Evolutionary conservation across 2,797 vertebrate genomes (phyloP).

Genomic region (Lycodopsis pacificus): DNA sequence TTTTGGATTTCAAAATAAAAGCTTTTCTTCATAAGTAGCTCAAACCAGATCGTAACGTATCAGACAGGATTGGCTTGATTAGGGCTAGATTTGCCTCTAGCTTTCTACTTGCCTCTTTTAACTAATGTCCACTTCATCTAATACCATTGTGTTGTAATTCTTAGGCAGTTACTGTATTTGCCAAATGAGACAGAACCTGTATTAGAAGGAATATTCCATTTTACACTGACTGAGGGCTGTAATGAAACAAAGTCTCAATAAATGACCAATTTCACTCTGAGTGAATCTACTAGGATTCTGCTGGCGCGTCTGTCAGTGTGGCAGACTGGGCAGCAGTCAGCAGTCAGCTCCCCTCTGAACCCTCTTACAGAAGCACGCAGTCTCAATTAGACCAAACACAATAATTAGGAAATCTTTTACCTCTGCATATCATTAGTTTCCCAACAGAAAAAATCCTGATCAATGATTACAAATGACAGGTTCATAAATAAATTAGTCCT

Average conservation of each 20-base stretch:
- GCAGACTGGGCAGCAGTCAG: constrained; percentile 82
- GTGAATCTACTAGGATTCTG: constrained; percentile 38
- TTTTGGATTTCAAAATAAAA: not conserved
- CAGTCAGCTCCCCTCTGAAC: constrained; percentile 89
- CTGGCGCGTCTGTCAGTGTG: constrained; percentile 9
- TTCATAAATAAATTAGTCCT: constrained; percentile 96
- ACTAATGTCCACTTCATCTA: not conserved
- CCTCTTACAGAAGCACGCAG: constrained; percentile 86
- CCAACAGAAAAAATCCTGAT: constrained; percentile 87
- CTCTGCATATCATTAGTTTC: constrained; percentile 90
- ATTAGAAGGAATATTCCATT: constrained; percentile 9
- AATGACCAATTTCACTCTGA: constrained; percentile 1
- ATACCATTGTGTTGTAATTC: not conserved
- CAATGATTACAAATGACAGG: constrained; percentile 92
- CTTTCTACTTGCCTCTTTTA: not conserved
- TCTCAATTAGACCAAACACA: constrained; percentile 92
- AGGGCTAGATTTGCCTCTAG: not conserved
- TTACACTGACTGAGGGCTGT: not conserved
- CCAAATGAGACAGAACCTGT: constrained; percentile 7
- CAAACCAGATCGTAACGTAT: not conserved
- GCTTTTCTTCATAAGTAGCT: not conserved
- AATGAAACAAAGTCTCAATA: constrained; percentile 23
- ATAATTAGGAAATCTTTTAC: constrained; percentile 93
- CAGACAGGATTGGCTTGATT: not conserved
- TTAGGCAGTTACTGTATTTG: constrained; percentile 14